phyloP scores from a whole-genome alignment of 2,113 vertebrate genomes.

The Crotalus horridus region DNA sequence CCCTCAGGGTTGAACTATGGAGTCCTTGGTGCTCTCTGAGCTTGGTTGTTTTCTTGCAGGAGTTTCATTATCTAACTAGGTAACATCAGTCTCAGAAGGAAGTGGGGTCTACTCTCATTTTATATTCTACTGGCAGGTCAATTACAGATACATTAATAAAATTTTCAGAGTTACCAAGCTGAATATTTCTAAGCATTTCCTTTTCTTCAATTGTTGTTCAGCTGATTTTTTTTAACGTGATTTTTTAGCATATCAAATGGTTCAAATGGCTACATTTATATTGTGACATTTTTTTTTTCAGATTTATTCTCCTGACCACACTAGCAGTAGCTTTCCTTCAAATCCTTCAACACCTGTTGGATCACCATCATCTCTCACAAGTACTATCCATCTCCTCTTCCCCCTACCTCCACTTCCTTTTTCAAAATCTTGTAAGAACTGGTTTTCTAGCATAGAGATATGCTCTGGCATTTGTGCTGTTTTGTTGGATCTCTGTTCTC shows the following conservation, averaged over 20 bases:
- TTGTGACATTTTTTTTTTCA: slow-evolving; percentile 60
- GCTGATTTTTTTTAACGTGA: slow-evolving; percentile 33
- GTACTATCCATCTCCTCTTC: slow-evolving; percentile 67
- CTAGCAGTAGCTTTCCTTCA: slow-evolving; percentile 98
- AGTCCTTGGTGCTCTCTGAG: background rate
- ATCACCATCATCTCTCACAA: slow-evolving; percentile 93
- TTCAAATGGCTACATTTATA: slow-evolving; percentile 48
- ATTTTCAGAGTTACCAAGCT: background rate
- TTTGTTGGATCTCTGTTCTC: slow-evolving; percentile 86
- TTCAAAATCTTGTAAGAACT: slow-evolving; percentile 41
- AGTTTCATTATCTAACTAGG: background rate
- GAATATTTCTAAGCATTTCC: slow-evolving; percentile 57
- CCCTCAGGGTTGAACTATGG: background rate
- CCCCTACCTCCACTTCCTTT: background rate
- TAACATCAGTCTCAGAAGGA: background rate
- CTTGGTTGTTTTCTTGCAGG: background rate
- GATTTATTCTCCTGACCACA: slow-evolving; percentile 99
- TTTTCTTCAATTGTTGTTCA: slow-evolving; percentile 56
- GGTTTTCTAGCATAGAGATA: slow-evolving; percentile 61
- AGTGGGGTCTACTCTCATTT: background rate
- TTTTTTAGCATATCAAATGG: slow-evolving; percentile 43
- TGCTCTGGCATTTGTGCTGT: slow-evolving; percentile 78
- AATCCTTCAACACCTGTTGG: slow-evolving; percentile 97
- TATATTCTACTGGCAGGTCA: too few relatives aligned
- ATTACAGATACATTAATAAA: background rate